These are phyloP conservation scores for Sardinella longiceps DNA, from an alignment of 2,797 vertebrate genomes.

Conservation along the genomic window DNA sequence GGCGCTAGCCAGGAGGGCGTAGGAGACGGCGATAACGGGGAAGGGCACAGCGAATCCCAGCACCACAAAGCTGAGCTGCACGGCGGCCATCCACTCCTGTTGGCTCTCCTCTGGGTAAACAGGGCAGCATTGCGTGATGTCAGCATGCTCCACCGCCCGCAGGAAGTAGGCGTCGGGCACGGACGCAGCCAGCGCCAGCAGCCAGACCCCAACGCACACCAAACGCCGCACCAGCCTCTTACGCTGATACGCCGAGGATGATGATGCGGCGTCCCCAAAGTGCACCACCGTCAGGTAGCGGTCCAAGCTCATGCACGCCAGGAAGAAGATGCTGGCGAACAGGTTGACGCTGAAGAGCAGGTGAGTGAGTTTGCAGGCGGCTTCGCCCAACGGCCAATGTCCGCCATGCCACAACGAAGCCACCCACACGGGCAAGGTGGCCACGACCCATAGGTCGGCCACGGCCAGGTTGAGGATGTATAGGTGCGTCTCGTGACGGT, in stretches of 20 bases:
- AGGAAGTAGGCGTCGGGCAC: constrained; percentile 93
- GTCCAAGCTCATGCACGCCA: constrained; percentile 95
- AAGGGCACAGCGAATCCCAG: constrained; percentile 93
- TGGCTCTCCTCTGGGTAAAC: constrained; percentile 87
- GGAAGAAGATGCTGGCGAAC: constrained; percentile 94
- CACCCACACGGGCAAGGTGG: constrained; percentile 92
- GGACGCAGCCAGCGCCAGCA: constrained; percentile 86
- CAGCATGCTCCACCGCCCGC: constrained; percentile 79
- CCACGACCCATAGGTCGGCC: constrained; percentile 89
- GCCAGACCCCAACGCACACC: constrained; percentile 87
- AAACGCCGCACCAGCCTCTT: constrained; percentile 75
- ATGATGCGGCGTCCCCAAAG: constrained; percentile 48
- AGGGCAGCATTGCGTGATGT: constrained; percentile 83
- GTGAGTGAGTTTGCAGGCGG: constrained; percentile 90
- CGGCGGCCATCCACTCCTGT: constrained; percentile 89
- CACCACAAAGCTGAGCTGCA: constrained; percentile 89
- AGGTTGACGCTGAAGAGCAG: constrained; percentile 94
- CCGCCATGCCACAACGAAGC: constrained; percentile 88
- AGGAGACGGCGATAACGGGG: constrained; percentile 87
- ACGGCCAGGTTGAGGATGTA: constrained; percentile 93
- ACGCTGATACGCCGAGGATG: constrained; percentile 59
- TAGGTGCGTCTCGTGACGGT: constrained; percentile 89
- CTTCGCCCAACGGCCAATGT: constrained; percentile 93
- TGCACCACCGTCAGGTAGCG: constrained; percentile 82
- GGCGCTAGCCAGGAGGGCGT: constrained; percentile 82